Evolutionary conservation across 2,113 vertebrate genomes (phyloP).

Genomic region (Synodontis membranacea): DNA sequence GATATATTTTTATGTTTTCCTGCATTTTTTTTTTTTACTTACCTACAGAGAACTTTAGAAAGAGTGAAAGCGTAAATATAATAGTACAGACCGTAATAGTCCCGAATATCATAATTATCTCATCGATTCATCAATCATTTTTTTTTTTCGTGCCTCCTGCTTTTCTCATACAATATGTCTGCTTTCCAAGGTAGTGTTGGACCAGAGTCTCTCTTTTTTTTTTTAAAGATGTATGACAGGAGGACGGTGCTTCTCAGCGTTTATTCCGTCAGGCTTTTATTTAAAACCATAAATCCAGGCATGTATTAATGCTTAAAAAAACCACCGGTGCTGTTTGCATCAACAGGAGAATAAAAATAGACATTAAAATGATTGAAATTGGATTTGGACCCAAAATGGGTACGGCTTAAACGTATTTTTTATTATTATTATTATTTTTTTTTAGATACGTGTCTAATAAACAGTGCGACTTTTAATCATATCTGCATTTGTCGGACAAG

Average conservation of each 20-base stretch:
- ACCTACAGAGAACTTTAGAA: neutral
- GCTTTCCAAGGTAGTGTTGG: slow-evolving; percentile 30
- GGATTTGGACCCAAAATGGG: neutral
- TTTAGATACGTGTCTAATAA: neutral
- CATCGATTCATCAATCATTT: slow-evolving; percentile 12
- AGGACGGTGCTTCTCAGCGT: neutral
- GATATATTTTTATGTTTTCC: neutral
- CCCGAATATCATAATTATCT: no score
- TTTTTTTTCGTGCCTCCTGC: slow-evolving; percentile 28
- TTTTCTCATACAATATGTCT: slow-evolving; percentile 40
- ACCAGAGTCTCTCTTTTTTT: neutral
- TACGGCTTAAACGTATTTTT: neutral
- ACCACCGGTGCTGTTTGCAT: neutral
- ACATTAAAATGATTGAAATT: neutral
- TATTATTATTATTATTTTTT: no score
- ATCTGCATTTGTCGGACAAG: neutral
- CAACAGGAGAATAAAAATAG: neutral
- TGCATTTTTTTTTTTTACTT: neutral
- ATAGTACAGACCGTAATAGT: no score
- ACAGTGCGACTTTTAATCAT: neutral
- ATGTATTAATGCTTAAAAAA: neutral
- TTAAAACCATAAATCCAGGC: neutral
- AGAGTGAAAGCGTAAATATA: no score
- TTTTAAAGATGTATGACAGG: slow-evolving; percentile 39
- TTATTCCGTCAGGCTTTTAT: neutral